Evolutionary conservation across 30 jellyfish, hydroid and myxozoan genomes (phyloP).

Genomic region (Turritopsis rubra): DNA sequence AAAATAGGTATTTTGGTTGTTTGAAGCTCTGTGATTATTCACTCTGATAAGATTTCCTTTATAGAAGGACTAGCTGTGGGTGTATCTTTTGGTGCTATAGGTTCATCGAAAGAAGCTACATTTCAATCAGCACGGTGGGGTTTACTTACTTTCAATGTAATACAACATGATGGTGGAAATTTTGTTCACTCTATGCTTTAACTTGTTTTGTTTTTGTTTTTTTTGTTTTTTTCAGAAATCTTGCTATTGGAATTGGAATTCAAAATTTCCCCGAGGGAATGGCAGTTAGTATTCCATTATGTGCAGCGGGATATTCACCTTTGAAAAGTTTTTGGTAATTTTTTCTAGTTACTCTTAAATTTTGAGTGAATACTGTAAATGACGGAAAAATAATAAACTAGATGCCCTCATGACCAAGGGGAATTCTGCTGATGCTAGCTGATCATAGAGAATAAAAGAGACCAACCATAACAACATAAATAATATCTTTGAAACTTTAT

Average conservation of each 20-base stretch:
- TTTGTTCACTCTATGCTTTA: background rate
- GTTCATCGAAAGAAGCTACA: constrained; percentile 67
- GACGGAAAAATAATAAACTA: too few species aligned
- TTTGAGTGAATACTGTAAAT: too few species aligned
- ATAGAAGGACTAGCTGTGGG: constrained; percentile 96
- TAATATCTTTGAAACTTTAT: too few species aligned
- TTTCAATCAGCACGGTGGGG: constrained; percentile 75
- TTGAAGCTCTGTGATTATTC: too few species aligned
- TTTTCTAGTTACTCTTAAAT: background rate
- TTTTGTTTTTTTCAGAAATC: constrained; percentile 32
- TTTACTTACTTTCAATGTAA: background rate
- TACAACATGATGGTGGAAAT: background rate
- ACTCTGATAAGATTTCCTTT: background rate
- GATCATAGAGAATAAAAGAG: too few species aligned
- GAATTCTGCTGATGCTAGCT: too few species aligned
- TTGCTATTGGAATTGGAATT: constrained; percentile 90
- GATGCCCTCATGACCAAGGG: too few species aligned
- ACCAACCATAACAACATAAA: too few species aligned
- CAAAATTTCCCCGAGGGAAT: constrained; percentile 95
- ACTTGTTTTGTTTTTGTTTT: background rate
- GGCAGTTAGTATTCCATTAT: constrained; percentile 88
- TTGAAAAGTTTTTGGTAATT: constrained; percentile 72
- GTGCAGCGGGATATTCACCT: constrained; percentile 95
- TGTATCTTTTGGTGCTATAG: constrained; percentile 91
- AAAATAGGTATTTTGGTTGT: too few species aligned